Evolutionary conservation across 2,113 vertebrate genomes (phyloP), one percentile per base, ranked within the genome.

Genomic region (Notarius quadriscutis): DNA sequence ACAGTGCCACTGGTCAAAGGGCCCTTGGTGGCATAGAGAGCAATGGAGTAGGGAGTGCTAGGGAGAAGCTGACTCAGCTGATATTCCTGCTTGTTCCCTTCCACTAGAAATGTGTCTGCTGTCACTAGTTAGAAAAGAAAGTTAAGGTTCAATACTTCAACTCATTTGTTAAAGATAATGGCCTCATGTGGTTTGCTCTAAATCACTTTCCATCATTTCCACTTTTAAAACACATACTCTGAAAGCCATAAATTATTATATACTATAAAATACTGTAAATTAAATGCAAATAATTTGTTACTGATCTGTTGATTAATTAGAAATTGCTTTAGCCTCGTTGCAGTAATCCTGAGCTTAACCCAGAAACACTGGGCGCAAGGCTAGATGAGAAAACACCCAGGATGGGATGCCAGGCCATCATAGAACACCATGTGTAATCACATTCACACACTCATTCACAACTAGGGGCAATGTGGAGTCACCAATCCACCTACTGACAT

Each of bases 61-160:
- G 98, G 98, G 67, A 96, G 93, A 18, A 99, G 95, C 84, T 94
- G 95, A 72, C 94, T 95, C 71, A 99, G 94, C 93, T 97, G 96
- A 89, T 98, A 95, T 88, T 98, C 96, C 88, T 97, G 97, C 81
- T 91, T 96, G 91, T 89, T 91, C 62, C 98, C 97, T 60, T 98
- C 97, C 88, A 98, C 97, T 0, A 99, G 93, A 91, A 99, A 96
- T 25, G 97, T 99, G 90, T 99, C 96, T 65, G 96, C 97, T 57
- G 96, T 95, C 89, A 95, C 98, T 99, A 90, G 75, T 88, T 83
- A 60, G 77, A 14, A 71, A 11, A 72, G 0, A 75, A 7, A 77
- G 14, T 22, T 60, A n/a, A n/a, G 22, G 22, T 78, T 53, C 25
- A 78, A 55, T 41, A 41, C 41, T 41, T 41, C 51, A 78, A 5